Base-by-base conservation (phyloP, 2,888 invertebrate genomes). In the Nephrocerus scutellatus region DNA sequence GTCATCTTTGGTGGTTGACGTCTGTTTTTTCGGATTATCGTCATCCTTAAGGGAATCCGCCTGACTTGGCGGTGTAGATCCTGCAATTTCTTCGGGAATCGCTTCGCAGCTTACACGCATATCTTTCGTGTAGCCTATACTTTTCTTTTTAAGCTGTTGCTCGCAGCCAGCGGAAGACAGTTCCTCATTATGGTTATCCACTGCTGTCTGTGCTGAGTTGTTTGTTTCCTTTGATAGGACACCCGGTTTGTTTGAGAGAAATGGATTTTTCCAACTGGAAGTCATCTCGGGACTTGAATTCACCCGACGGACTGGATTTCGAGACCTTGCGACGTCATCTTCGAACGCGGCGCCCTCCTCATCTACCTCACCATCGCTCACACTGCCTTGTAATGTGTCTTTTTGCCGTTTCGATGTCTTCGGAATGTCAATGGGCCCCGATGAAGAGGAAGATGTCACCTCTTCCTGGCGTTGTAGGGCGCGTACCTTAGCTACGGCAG, bases 251-350 rank as follows among this genome's bases (percentile, higher is more conserved):
- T 55, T 50, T 3, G 53, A 50, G 10, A 79, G 60, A 53, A 80
- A 79, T 44, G 80, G 77, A 65, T 78, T 78, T 49, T 86, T 84
- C 85, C 86, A 88, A 58, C 82, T 84, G 2, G 86, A 83, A 44
- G 84, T 86, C 89, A 91, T 89, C 72, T 91, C 91, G 2, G 90
- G 90, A 54, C 89, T 89, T 35, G 90, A 90, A 74, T 90, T 90
- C 28, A 88, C 87, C 44, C 90, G 75, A 2, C 88, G 76, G 41
- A 91, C 89, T 7, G 88, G 88, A 71, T 87, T 87, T 9, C 87
- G 74, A 0, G 80, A 77, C 55, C 63, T 52, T 32, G 56, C 50
- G 25, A 69, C 71, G 43, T 72, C 74, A 53, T 71, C 66, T n/a
- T 60, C 62, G 32, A 62, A 61, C 2, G 54, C 51, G 29, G 62